Evolutionary conservation across 1,140 invertebrate species (phyloP), one percentile per base, ranked within the genome.

Genomic region (Sesamia nonagrioides): DNA sequence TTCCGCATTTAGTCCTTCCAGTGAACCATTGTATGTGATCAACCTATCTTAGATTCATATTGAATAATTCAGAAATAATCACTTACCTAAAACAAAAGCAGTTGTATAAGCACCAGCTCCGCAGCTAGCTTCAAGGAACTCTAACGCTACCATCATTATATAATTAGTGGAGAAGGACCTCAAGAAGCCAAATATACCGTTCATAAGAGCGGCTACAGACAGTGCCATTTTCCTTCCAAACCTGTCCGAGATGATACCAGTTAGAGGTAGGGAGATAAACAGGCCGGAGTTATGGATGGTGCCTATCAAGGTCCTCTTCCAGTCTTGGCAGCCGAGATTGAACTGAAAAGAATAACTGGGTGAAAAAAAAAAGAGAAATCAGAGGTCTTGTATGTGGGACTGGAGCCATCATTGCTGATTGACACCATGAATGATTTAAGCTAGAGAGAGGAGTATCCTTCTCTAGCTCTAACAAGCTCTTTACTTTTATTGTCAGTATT

Each of bases 251-350:
- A 97, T 89, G 66, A 96, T 92, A n/a, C 97, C 97, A 5, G 96
- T 96, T 33, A 97, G 92, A 8, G 96, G 96, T 56, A 97, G 90
- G 4, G 97, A 96, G 13, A 97, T 83, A 81, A 97, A 97, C 61
- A 97, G 96, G 27, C 97, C 97, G n/a, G 96, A 85, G 83, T 96
- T 97, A 82, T 97, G 97, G 15, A 97, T 92, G 0, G 97, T 97
- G 15, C 97, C 97, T 9, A 97, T 96, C 17, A 97, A 83, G 0
- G 97, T 96, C 60, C 97, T 90, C 87, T 97, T 97, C 97, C 97
- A 97, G 84, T 96, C 92, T 89, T 97, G 83, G 72, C 93, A 94
- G 61, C 89, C 92, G 0, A 94, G 85, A 77, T 93, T 68, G 75
- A 94, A 94, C 93, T 94, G 84, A 33, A 94, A 89, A 50, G 85